Evolutionary conservation across 2,113 vertebrate genomes (phyloP).

Genomic region (Aleadryas rufinucha): DNA sequence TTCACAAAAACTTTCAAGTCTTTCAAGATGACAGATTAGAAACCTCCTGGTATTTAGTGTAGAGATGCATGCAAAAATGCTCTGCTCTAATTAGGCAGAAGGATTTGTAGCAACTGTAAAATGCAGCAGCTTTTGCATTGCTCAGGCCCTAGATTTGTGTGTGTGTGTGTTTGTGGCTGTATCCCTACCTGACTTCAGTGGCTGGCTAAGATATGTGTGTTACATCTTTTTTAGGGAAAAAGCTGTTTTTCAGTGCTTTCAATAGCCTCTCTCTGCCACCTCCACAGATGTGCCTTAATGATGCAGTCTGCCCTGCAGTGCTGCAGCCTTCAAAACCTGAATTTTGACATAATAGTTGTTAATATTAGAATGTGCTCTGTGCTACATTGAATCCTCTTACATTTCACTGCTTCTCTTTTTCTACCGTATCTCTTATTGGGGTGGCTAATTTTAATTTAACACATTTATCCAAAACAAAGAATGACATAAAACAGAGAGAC

Average conservation of each 20-base stretch:
- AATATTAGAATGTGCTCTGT: background rate
- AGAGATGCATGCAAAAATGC: background rate
- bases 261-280: background rate
- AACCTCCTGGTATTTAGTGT: background rate
- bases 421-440: background rate
- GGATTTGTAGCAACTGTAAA: background rate
- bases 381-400: background rate
- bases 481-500: background rate
- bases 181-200: background rate
- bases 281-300: background rate
- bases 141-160: background rate
- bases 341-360: background rate
- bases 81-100: background rate
- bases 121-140: background rate
- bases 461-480: background rate
- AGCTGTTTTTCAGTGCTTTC: background rate
- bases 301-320: background rate
- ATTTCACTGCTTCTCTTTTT: background rate
- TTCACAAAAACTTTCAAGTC: background rate
- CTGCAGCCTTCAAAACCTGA: background rate
- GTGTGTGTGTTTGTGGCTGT: background rate
- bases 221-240: background rate
- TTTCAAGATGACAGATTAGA: background rate
- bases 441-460: constrained; percentile 2
- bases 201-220: background rate